phyloP scores from a whole-genome alignment of 2,797 vertebrate genomes.

The Gouania willdenowi region DNA sequence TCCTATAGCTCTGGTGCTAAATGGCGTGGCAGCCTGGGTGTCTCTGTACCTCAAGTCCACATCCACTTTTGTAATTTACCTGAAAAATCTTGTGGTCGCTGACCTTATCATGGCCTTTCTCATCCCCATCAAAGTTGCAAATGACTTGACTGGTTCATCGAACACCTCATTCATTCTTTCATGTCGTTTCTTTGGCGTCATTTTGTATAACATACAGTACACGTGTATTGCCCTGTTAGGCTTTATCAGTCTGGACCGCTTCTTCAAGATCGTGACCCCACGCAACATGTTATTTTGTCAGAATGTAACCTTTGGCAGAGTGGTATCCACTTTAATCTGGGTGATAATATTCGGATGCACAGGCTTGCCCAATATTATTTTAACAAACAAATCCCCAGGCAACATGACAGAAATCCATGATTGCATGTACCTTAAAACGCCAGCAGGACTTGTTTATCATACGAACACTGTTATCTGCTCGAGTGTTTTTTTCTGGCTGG shows the following conservation, averaged over 20 bases:
- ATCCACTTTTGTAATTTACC: slow-evolving; percentile 86
- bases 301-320: slow-evolving; percentile 78
- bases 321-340: slow-evolving; percentile 76
- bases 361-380: slow-evolving; percentile 78
- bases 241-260: slow-evolving; percentile 86
- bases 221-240: slow-evolving; percentile 82
- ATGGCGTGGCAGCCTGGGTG: slow-evolving; percentile 84
- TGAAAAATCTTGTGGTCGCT: slow-evolving; percentile 86
- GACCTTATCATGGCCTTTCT: slow-evolving; percentile 85
- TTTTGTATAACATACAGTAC: slow-evolving; percentile 84
- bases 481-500: slow-evolving; percentile 72
- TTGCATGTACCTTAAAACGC: slow-evolving; percentile 76
- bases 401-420: slow-evolving; percentile 29
- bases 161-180: slow-evolving; percentile 58
- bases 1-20: slow-evolving; percentile 79
- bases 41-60: slow-evolving; percentile 84
- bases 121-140: slow-evolving; percentile 72
- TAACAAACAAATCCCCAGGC: slow-evolving; percentile 60
- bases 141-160: slow-evolving; percentile 47
- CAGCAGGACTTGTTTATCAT: slow-evolving; percentile 72
- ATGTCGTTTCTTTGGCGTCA: slow-evolving; percentile 73
- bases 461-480: slow-evolving; percentile 49
- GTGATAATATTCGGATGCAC: slow-evolving; percentile 41
- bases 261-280: slow-evolving; percentile 86
- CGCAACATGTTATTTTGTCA: slow-evolving; percentile 74